Evolutionary conservation across 2,888 invertebrate genomes (phyloP).

Genomic region (Cosmia pyralina): DNA sequence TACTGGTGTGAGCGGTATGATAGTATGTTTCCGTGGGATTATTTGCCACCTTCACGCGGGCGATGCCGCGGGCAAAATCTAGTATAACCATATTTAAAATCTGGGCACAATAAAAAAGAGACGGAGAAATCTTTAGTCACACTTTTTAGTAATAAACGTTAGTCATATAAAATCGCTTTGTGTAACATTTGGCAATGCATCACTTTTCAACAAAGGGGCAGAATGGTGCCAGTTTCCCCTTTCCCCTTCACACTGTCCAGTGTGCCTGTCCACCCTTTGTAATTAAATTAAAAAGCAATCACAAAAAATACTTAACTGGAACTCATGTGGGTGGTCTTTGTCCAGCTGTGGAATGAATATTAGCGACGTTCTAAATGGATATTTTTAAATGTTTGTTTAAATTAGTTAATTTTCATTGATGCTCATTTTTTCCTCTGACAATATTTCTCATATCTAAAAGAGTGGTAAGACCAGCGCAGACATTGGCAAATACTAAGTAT

Average conservation of each 20-base stretch:
- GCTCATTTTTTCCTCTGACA: background rate
- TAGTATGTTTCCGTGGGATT: too few relatives aligned
- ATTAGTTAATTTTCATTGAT: too few relatives aligned
- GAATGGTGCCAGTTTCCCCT: conserved; percentile 31
- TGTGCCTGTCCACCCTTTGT: conserved; percentile 25
- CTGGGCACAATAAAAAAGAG: background rate
- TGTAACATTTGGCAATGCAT: conserved; percentile 40
- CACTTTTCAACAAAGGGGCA: conserved; percentile 25
- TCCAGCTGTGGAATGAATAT: conserved; percentile 21
- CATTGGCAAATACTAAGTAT: too few relatives aligned
- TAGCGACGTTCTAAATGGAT: too few relatives aligned
- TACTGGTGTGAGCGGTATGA: too few relatives aligned
- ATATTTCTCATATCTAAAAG: background rate
- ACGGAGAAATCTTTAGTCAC: conserved; percentile 21
- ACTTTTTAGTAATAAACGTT: conserved; percentile 19
- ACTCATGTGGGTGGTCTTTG: conserved; percentile 14
- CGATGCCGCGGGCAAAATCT: too few relatives aligned
- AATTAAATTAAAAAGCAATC: conserved; percentile 44
- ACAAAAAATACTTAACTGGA: conserved; percentile 28
- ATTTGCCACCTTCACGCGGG: too few relatives aligned
- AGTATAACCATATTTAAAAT: background rate
- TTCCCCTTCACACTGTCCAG: conserved; percentile 4
- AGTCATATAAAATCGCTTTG: conserved; percentile 35
- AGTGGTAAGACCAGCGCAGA: background rate
- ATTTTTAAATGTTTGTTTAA: conserved; percentile 11